Evolutionary conservation across 2,113 vertebrate species (phyloP), one percentile per base, ranked within the genome.

Genomic region (Elephantulus edwardii): DNA sequence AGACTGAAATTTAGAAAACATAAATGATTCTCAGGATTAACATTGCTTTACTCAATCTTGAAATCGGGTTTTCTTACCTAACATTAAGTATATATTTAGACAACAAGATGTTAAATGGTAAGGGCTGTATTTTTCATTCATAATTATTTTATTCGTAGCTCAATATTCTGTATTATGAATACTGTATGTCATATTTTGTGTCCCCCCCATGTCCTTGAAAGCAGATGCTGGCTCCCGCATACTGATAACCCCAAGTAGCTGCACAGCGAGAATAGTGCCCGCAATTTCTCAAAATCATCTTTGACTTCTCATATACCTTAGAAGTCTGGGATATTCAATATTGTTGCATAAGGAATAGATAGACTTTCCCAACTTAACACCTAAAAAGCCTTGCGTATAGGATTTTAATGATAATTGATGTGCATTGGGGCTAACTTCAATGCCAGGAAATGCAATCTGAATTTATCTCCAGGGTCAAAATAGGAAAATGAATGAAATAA

Each of bases 331-430:
- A 80, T 71, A 71, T 20, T 76, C 12, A 64, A 5, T 44, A 2
- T 20, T 64, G 12, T 22, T 50, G 19, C 19, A 17, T 56, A 71
- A 33, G 48, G 28, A 68, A 52, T 74, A 42, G 28, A 17, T 77
- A 86, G 81, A 12, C 1, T 85, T 88, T 50, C 76, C 66, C 9
- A 80, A 66, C 35, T 79, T 78, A 92, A 62, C 54, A 42, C 6
- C 33, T 64, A 88, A 40, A 75, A 42, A 81, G 3, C 2, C 8
- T 75, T n/a, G 19, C 16, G 13, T 40, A 4, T n/a, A 17, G 62
- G 17, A 44, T 30, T 77, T 58, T 42, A 66, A 35, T 66, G 40
- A 28, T 52, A 90, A 52, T 68, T 30, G n/a, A 68, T 35, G 1
- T 28, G 0, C 4, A 12, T 30, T 4, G 3, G 16, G 33, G 13